These are phyloP conservation scores for Promerops cafer DNA, from an alignment of 2,113 vertebrate genomes.

Conservation along the genomic window DNA sequence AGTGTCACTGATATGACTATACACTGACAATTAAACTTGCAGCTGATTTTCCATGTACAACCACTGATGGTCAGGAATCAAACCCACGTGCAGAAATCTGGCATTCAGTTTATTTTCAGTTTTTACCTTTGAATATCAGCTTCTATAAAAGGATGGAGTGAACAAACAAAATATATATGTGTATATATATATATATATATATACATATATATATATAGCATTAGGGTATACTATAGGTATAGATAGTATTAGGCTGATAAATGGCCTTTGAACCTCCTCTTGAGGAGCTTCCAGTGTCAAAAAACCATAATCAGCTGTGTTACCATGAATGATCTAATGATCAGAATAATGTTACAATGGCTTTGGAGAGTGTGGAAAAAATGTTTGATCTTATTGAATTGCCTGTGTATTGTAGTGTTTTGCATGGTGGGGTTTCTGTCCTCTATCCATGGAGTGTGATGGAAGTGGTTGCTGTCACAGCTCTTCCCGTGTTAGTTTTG, in stretches of 20 bases:
- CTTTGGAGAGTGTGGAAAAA: neutral
- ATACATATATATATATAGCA: accelerated
- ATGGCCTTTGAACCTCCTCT: neutral
- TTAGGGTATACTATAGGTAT: neutral
- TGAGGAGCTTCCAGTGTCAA: neutral
- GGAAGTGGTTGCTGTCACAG: neutral
- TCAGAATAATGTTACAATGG: neutral
- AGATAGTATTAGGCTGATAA: too few species aligned
- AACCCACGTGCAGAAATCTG: neutral
- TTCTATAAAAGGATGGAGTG: neutral
- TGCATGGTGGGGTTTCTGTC: neutral
- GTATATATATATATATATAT: accelerated
- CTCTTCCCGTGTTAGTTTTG: neutral
- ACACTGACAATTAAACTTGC: neutral
- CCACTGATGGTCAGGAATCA: too few species aligned
- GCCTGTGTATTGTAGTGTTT: neutral
- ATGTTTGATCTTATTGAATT: neutral
- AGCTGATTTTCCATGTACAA: neutral
- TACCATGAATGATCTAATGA: neutral
- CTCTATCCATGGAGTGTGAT: neutral
- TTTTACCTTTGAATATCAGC: neutral
- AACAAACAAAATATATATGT: neutral
- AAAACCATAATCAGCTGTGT: neutral
- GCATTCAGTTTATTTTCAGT: neutral
- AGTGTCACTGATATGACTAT: accelerated